phyloP scores from a whole-genome alignment of 2,113 vertebrate species.

The Perca flavescens region DNA sequence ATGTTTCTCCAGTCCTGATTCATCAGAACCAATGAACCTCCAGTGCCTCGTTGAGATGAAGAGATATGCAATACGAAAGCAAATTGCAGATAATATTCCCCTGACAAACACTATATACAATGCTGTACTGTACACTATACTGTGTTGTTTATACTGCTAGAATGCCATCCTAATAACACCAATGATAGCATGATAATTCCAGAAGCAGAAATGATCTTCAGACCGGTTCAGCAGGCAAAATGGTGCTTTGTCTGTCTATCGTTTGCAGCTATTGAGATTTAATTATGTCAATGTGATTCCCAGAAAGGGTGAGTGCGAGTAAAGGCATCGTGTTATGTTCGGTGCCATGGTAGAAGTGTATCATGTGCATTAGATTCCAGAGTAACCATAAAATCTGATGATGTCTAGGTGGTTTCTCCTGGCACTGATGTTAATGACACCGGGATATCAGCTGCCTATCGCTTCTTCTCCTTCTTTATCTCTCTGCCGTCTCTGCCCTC shows the following conservation, averaged over 20 bases:
- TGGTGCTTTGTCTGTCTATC: conserved; percentile 28
- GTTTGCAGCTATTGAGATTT: conserved; percentile 54
- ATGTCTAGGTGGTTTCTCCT: conserved; percentile 39
- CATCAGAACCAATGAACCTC: conserved; percentile 64
- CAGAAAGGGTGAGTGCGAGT: conserved; percentile 48
- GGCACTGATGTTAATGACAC: conserved; percentile 61
- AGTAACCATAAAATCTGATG: conserved; percentile 65
- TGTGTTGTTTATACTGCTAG: conserved; percentile 56
- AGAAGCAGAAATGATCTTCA: conserved; percentile 51
- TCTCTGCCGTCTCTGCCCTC: conserved; percentile 6
- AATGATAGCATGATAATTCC: conserved; percentile 57
- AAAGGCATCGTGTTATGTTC: conserved; percentile 43
- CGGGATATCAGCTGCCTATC: conserved; percentile 46
- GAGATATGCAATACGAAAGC: conserved; percentile 59
- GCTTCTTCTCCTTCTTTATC: conserved; percentile 48
- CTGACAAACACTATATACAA: conserved; percentile 37
- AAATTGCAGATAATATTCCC: conserved; percentile 65
- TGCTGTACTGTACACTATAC: conserved; percentile 6
- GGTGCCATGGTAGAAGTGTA: conserved; percentile 27
- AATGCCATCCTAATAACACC: conserved; percentile 57
- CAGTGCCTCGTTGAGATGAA: conserved; percentile 50
- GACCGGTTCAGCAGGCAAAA: conserved; percentile 32
- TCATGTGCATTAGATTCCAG: conserved; percentile 66
- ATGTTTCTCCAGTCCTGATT: conserved; percentile 60
- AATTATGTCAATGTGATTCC: conserved; percentile 66